Evolutionary conservation across 2,797 vertebrate genomes (phyloP).

Genomic region (Synanceia verrucosa): DNA sequence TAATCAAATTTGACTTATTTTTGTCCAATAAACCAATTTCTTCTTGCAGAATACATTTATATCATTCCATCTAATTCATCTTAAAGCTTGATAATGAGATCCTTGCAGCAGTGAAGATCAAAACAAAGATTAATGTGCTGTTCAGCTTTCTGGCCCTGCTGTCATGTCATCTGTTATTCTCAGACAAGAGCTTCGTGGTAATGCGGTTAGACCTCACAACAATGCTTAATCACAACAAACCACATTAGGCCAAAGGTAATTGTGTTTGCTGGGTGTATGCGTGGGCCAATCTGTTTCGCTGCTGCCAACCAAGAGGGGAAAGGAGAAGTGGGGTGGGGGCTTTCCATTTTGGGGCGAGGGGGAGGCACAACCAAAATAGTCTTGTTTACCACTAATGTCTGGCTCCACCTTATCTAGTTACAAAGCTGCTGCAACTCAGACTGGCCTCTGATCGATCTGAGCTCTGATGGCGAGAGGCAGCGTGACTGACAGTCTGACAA

Average conservation of each 20-base stretch:
- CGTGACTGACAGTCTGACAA: conserved; percentile 79
- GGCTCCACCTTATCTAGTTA: conserved; percentile 82
- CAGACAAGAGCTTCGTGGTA: conserved; percentile 75
- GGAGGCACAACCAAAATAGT: conserved; percentile 68
- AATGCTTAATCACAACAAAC: conserved; percentile 83
- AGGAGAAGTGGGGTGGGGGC: conserved; percentile 30
- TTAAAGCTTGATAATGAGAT: conserved; percentile 73
- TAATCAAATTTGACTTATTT: conserved; percentile 44
- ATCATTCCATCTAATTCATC: conserved; percentile 60
- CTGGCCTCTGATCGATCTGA: conserved; percentile 84
- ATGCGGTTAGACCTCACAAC: conserved; percentile 79
- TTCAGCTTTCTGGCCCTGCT: conserved; percentile 67
- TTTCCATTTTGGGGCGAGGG: conserved; percentile 51
- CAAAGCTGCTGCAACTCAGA: conserved; percentile 67
- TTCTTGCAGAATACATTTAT: conserved; percentile 47
- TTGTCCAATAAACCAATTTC: conserved; percentile 43
- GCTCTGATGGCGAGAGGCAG: conserved; percentile 81
- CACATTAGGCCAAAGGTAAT: conserved; percentile 82
- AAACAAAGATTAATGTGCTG: conserved; percentile 75
- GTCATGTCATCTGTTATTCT: conserved; percentile 81
- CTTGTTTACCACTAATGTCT: conserved; percentile 84
- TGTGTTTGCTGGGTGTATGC: conserved; percentile 79
- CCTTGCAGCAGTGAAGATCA: conserved; percentile 65
- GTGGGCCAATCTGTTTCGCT: conserved; percentile 73
- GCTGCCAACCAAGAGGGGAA: conserved; percentile 67